Percentiles rank a stretch among this genome's conserved stretches.
These are phyloP conservation scores for Lutjanus argentimaculatus DNA, from an alignment of 2,797 vertebrate species.

Conservation along the genomic window DNA sequence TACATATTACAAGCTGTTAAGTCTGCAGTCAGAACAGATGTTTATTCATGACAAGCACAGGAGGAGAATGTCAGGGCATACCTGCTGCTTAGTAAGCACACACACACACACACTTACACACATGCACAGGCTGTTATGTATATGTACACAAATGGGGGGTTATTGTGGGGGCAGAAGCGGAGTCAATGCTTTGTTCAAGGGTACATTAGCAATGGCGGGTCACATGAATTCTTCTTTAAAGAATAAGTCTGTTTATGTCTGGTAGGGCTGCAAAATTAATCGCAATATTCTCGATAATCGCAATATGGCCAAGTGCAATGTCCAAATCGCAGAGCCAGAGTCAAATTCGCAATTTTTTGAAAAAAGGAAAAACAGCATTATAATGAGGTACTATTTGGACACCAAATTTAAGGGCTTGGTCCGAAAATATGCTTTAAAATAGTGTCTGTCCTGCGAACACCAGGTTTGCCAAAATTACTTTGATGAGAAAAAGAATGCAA, in stretches of 20 bases:
- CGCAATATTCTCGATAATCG: too few relatives aligned
- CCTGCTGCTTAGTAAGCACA: constrained; percentile 39
- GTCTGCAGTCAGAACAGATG: constrained; percentile 68
- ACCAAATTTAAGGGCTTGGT: too few relatives aligned
- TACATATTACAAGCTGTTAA: constrained; percentile 73
- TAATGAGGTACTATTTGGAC: too few relatives aligned
- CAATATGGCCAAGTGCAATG: too few relatives aligned
- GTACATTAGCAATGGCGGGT: not conserved
- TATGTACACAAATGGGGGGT: not conserved
- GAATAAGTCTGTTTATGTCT: not conserved
- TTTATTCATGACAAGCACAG: constrained; percentile 70
- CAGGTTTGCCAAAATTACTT: too few relatives aligned
- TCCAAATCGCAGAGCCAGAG: too few relatives aligned
- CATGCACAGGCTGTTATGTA: not conserved
- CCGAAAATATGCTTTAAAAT: too few relatives aligned
- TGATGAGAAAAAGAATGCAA: too few relatives aligned
- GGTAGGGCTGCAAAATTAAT: too few relatives aligned
- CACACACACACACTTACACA: not conserved
- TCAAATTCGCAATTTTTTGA: too few relatives aligned
- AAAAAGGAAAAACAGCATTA: too few relatives aligned
- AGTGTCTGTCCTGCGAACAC: too few relatives aligned
- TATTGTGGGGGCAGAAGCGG: not conserved
- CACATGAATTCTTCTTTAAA: not conserved
- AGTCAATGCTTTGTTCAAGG: constrained; percentile 3
- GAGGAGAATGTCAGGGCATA: constrained; percentile 53